Conservation (phyloP, 2,797 vertebrate genomes). For the Gallinago nigripennis region DNA sequence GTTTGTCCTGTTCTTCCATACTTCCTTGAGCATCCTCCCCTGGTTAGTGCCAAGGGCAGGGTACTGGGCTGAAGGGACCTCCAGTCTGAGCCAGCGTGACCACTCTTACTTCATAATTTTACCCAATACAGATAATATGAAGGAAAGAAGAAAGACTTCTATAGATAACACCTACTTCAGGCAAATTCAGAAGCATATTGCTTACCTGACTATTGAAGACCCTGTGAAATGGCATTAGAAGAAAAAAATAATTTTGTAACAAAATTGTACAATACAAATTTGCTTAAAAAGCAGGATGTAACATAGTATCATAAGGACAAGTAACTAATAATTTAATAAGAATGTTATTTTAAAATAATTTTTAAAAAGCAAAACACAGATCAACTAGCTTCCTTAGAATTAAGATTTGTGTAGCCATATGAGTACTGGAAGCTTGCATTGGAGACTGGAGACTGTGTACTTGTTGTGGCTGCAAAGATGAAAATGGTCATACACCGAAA, state of each 20-base stretch:
- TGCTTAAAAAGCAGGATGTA: background rate
- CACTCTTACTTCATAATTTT: background rate
- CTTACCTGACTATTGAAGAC: background rate
- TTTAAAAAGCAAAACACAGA: background rate
- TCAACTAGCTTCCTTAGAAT: background rate
- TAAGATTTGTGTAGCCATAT: background rate
- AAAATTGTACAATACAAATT: background rate
- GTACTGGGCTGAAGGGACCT: background rate
- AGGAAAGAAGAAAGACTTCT: background rate
- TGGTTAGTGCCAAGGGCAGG: background rate
- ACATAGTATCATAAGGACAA: background rate
- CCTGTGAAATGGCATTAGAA: background rate
- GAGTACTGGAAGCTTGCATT: background rate
- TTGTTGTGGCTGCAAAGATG: accelerated
- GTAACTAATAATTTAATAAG: background rate
- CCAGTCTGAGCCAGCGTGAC: background rate
- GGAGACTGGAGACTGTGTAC: background rate
- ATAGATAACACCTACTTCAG: background rate
- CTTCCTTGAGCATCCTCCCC: background rate
- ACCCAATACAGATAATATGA: background rate
- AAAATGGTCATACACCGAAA: background rate
- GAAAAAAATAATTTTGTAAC: background rate
- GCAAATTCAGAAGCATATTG: background rate
- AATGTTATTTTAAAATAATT: background rate
- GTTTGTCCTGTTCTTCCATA: background rate